Evolutionary conservation across 2,797 vertebrate species (phyloP).

Genomic region (Myotis pilosus): DNA sequence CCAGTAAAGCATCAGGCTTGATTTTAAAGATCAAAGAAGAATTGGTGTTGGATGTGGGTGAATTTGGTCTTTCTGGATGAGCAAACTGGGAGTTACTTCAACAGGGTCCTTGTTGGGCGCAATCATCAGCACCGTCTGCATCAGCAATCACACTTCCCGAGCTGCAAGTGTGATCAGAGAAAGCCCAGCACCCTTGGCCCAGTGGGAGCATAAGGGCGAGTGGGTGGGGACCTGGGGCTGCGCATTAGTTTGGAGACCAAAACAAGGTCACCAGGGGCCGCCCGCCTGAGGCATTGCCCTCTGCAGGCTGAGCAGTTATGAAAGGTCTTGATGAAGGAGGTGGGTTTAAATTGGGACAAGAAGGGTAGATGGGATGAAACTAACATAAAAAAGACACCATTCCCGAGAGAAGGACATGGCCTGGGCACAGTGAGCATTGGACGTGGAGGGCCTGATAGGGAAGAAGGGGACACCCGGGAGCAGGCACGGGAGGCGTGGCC

Average conservation of each 20-base stretch:
- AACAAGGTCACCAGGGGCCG: background rate
- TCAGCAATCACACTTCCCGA: background rate
- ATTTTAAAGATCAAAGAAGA: background rate
- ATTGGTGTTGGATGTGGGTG: background rate
- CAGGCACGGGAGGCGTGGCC: background rate
- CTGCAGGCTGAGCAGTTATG: background rate
- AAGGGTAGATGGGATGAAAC: background rate
- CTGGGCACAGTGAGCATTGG: background rate
- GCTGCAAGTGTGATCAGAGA: background rate
- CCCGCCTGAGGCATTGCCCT: background rate
- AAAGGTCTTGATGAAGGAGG: background rate
- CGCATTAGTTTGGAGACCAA: background rate
- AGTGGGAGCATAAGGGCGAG: fast-evolving
- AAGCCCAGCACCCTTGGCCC: background rate
- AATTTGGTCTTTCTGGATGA: background rate
- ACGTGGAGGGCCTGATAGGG: fast-evolving
- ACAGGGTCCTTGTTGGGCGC: background rate
- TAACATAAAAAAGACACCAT: background rate
- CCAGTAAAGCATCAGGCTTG: background rate
- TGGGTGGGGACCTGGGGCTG: too few relatives aligned
- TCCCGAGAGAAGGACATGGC: fast-evolving
- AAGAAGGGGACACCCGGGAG: background rate
- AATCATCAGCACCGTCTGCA: background rate
- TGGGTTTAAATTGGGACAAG: background rate
- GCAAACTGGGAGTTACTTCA: background rate